Base-by-base conservation (phyloP, 2,113 vertebrate genomes). In the Barbus barbus region DNA sequence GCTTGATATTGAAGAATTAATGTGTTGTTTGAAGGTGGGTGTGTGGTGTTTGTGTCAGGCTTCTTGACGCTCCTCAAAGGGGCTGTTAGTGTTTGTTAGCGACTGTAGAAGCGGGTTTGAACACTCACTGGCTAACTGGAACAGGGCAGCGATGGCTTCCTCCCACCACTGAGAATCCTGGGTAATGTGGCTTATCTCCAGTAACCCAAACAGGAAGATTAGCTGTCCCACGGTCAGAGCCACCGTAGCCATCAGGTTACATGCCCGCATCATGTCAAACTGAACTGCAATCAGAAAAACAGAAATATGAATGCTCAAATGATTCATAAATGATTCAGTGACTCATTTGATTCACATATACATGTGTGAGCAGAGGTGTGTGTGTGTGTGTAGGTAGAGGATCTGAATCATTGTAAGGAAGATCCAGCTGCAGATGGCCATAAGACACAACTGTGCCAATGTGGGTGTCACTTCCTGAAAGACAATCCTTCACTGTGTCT, bases 231-330 rank as follows among this genome's bases (percentile, higher is more conserved):
- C 95, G 0, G 96, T 96, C 82, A 99, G 93, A 28, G 98, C 97
- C 8, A 97, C 96, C 0, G 97, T 98, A 65, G 98, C 98, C 7
- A 98, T 97, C 91, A 99, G 94, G 94, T 99, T 99, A 85, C 98
- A 99, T 11, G 97, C 97, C 9, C 98, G 95, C 98, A 99, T 99
- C 98, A 99, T 99, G 94, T 99, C 97, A 3, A 99, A 98, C 93
- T 99, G 98, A 95, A 99, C 98, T 98, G 91, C 84, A 88, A 83
- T 41, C 71, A 92, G 48, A 87, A 83, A 73, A 87, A 89, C 48
- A 88, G 36, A 73, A 24, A 14, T 31, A 31, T 46, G 1, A 67
- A 28, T 28, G 3, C 24, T 56, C 20, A 7, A 0, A 3, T 24
- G 14, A 2, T 26, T 28, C 11, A 8, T 41, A 5, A 9, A 8